phyloP scores from a whole-genome alignment of 1,140 invertebrate species.

The Atta colombica region DNA sequence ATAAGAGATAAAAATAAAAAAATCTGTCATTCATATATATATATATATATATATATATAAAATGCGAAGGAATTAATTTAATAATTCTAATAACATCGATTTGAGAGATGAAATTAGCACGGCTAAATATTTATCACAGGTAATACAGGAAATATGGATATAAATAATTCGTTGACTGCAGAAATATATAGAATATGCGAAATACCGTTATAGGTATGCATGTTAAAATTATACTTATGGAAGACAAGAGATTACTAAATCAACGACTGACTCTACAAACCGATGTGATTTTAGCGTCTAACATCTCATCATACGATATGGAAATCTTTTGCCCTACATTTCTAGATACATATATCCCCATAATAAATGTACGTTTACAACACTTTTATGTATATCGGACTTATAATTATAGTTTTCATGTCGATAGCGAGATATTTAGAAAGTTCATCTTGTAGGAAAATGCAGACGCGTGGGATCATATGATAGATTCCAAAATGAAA shows the following conservation, averaged over 20 bases:
- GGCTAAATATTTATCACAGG: not conserved
- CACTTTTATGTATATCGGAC: not conserved
- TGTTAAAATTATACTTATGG: conserved; percentile 21
- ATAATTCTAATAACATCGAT: conserved; percentile 20
- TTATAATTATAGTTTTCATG: conserved; percentile 7
- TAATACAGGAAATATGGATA: not conserved
- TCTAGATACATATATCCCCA: not conserved
- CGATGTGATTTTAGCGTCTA: not conserved
- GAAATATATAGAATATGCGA: conserved; percentile 21
- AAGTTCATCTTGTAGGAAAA: conserved; percentile 18
- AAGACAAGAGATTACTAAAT: conserved; percentile 36
- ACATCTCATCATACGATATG: not conserved
- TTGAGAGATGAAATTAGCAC: not conserved
- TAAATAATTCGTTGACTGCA: conserved; percentile 7
- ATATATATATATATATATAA: too few relatives aligned
- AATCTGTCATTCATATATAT: too few relatives aligned
- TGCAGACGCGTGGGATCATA: conserved; percentile 1
- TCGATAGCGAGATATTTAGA: not conserved
- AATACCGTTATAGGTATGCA: conserved; percentile 30
- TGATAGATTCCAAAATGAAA: conserved; percentile 23
- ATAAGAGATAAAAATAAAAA: not conserved
- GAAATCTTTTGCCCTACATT: not conserved
- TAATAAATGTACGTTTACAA: not conserved
- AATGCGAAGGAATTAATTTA: not conserved
- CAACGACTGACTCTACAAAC: not conserved